Base-by-base conservation (phyloP, 2,888 invertebrate species). In the Sphaerophoria taeniata region DNA sequence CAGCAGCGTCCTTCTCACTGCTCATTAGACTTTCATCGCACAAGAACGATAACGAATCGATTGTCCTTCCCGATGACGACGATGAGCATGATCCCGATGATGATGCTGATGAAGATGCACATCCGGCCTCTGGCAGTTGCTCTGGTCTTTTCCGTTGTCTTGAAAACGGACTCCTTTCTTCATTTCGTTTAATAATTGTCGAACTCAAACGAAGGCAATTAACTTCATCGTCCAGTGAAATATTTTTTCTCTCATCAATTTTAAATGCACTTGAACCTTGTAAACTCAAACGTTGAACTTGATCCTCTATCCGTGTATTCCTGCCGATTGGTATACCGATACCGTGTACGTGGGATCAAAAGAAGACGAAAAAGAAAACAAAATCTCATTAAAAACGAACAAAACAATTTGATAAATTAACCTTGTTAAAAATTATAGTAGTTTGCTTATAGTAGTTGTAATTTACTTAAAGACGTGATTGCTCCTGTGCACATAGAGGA, bases 221-320 rank as follows among this genome's bases (percentile, higher is more conserved):
- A 4, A 73, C 58, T 70, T 85, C 85, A 1, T 70, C 71, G 24
- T 80, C 80, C n/a, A 45, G 14, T 4, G 58, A 43, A n/a, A 24
- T 16, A 9, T 39, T 79, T 33, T 55, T 55, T 7, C 16, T 47
- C 24, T 80, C 85, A 61, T 83, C 63, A 36, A 78, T 49, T 9
- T 58, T 63, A 6, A 71, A 82, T 65, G 87, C 87, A 86, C 87
- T 88, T 71, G 87, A 87, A 24, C 89, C 89, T 53, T 88, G 87
- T 16, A 89, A 87, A 47, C 87, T 88, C 61, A 90, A 76, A 6
- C 88, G 87, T 71, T 89, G 88, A 73, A 90, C 88, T 86, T 88
- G 88, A 79, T 88, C 88, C 74, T 89, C 88, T 67, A 88, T 81
- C 14, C 85, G 75, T 49, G 81, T 67, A 34, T 76, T 70, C 47